Conservation (phyloP, 2,888 invertebrate genomes). For the Fissipunctia ypsillon region DNA sequence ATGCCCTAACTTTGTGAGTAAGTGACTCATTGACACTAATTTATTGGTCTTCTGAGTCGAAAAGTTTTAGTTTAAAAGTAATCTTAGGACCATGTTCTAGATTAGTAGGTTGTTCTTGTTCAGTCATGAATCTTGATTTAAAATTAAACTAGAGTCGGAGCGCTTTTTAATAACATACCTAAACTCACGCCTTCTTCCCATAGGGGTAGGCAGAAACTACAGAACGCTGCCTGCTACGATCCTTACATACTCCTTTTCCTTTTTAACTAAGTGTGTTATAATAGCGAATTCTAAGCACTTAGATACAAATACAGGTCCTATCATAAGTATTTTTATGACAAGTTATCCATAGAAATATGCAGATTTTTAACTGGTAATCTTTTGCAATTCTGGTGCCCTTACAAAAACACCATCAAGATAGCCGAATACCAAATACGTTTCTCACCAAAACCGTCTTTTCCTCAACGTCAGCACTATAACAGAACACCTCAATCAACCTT, state of each 20-base stretch:
- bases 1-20: conserved; percentile 49
- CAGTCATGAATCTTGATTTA: neutral
- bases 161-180: neutral
- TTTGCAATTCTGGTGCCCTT: too few relatives aligned
- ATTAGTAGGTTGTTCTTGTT: conserved; percentile 1
- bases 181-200: too few relatives aligned
- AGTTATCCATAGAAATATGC: neutral
- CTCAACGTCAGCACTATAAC: neutral
- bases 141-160: neutral
- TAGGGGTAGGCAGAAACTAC: too few relatives aligned
- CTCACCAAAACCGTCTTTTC: neutral
- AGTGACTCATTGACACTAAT: conserved; percentile 48
- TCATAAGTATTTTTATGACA: neutral
- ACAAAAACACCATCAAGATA: too few relatives aligned
- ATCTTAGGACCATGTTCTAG: conserved; percentile 21
- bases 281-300: neutral
- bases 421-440: neutral
- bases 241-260: too few relatives aligned
- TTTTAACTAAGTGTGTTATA: neutral
- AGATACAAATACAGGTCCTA: neutral
- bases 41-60: conserved; percentile 29
- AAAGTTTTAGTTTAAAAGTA: conserved; percentile 22
- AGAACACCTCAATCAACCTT: conserved; percentile 12
- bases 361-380: too few relatives aligned
- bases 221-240: too few relatives aligned